Percentiles rank a stretch among this genome's conserved stretches.
Evolutionary conservation across 2,888 invertebrate genomes (phyloP).

Genomic region (Volucella zonaria): DNA sequence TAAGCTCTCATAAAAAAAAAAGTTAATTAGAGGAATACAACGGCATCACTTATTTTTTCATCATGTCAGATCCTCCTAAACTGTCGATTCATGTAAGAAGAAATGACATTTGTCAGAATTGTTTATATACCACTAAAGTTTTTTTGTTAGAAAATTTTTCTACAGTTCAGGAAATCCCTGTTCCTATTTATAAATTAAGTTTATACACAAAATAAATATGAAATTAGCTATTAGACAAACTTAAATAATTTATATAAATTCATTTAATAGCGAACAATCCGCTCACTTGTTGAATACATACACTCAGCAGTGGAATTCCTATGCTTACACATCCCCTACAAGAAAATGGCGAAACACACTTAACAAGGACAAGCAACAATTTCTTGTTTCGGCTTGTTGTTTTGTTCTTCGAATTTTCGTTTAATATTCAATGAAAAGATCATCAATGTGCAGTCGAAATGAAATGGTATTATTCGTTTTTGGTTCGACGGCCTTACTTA

Average conservation of each 20-base stretch:
- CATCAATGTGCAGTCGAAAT: constrained; percentile 75
- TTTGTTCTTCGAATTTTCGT: constrained; percentile 1
- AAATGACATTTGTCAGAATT: constrained; percentile 70
- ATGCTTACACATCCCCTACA: constrained; percentile 47
- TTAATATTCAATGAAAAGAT: constrained; percentile 31
- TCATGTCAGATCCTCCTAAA: constrained; percentile 5
- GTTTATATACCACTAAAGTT: constrained; percentile 63
- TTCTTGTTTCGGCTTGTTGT: constrained; percentile 39
- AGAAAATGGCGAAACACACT: constrained; percentile 69
- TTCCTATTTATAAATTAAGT: constrained; percentile 48
- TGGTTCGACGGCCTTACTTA: constrained; percentile 87
- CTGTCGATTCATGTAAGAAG: not conserved
- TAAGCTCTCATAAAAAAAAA: no score
- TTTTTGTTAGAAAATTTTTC: constrained; percentile 61
- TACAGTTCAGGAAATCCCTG: constrained; percentile 20
- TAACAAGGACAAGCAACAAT: constrained; percentile 56
- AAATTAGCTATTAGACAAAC: not conserved
- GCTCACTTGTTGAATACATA: constrained; percentile 67
- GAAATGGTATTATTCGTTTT: constrained; percentile 86
- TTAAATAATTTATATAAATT: not conserved
- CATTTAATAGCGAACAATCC: not conserved
- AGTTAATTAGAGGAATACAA: no score
- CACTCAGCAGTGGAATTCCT: constrained; percentile 46
- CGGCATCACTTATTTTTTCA: no score
- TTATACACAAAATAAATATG: constrained; percentile 31